Evolutionary conservation across 1,140 invertebrate species (phyloP).

Genomic region (Cyclina sinensis): DNA sequence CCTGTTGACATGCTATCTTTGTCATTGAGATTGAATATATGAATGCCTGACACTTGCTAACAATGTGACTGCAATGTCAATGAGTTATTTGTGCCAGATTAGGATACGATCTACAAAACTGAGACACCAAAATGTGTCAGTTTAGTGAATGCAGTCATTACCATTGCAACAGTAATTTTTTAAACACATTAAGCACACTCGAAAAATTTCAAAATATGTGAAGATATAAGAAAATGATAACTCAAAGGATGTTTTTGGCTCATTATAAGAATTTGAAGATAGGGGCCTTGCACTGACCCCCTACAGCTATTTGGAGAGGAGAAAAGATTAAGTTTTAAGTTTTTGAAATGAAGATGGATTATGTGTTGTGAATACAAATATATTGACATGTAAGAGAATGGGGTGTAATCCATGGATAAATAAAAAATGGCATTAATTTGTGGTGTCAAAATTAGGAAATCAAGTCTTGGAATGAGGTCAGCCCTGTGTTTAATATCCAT

Average conservation of each 20-base stretch:
- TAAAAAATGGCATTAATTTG: too few species aligned
- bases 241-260: neutral
- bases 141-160: neutral
- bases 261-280: neutral
- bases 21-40: neutral
- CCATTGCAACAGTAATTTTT: neutral
- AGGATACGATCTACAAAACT: neutral
- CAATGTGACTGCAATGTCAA: neutral
- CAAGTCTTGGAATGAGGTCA: too few species aligned
- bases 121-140: neutral
- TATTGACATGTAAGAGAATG: neutral
- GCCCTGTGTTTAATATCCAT: too few species aligned
- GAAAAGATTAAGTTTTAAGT: neutral
- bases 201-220: neutral
- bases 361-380: neutral
- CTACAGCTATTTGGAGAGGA: neutral
- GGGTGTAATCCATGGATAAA: too few species aligned
- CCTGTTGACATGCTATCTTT: neutral
- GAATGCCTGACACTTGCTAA: neutral
- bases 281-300: neutral
- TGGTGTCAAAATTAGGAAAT: too few species aligned
- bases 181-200: neutral
- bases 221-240: neutral
- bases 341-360: conserved; percentile 8
- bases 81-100: neutral